These are phyloP conservation scores for Toxotes lorentzi DNA, from an alignment of 2,797 vertebrate genomes.

Conservation along the genomic window DNA sequence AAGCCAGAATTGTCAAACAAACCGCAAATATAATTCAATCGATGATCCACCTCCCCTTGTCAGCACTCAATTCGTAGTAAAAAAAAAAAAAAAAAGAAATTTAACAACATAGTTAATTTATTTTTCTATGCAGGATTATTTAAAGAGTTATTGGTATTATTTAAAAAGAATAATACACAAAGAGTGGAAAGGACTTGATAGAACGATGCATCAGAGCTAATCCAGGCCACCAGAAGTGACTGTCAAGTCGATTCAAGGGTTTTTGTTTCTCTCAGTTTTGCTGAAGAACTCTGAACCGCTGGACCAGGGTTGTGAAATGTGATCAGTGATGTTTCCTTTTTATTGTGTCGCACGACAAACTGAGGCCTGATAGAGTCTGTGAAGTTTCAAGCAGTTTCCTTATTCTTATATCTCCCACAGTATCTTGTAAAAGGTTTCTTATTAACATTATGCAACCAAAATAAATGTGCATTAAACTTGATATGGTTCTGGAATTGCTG, in stretches of 20 bases:
- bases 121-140: conserved; percentile 91
- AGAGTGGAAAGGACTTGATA: conserved; percentile 72
- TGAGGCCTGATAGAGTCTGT: conserved; percentile 77
- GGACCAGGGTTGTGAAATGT: conserved; percentile 68
- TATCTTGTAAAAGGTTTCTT: conserved; percentile 87
- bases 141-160: conserved; percentile 86
- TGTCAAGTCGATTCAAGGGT: conserved; percentile 43
- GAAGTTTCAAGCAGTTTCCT: conserved; percentile 79
- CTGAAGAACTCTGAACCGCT: conserved; percentile 59
- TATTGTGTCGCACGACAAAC: conserved; percentile 76
- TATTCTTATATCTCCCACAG: conserved; percentile 84
- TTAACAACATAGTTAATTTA: conserved; percentile 88
- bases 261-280: conserved; percentile 69
- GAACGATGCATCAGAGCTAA: conserved; percentile 55
- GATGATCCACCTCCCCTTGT: conserved; percentile 69
- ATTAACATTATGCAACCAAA: conserved; percentile 91
- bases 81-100: conserved; percentile 54
- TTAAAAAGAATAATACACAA: conserved; percentile 79
- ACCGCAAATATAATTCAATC: conserved; percentile 68
- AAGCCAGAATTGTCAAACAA: conserved; percentile 68
- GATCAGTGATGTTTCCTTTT: conserved; percentile 70
- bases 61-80: conserved; percentile 84
- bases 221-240: conserved; percentile 55
- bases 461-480: conserved; percentile 89
- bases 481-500: conserved; percentile 79